phyloP scores from a whole-genome alignment of 2,797 vertebrate species.

The Tapera naevia region DNA sequence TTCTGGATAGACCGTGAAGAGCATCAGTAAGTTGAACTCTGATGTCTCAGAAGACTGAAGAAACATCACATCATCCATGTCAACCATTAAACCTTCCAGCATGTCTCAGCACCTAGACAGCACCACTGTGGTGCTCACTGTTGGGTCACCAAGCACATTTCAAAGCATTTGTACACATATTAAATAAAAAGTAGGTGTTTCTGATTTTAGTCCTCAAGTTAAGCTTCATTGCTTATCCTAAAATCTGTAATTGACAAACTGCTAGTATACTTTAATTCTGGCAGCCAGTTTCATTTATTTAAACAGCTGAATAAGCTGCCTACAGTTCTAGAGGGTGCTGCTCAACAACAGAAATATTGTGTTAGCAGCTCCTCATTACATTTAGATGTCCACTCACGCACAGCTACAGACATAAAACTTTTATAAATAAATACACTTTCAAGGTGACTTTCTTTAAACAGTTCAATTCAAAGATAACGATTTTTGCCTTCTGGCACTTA shows the following conservation, averaged over 20 bases:
- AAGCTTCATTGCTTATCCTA: neutral
- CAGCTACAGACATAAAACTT: neutral
- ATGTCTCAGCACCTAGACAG: neutral
- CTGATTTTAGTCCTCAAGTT: neutral
- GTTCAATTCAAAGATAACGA: neutral
- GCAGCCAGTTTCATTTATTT: neutral
- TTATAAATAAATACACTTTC: conserved; percentile 17
- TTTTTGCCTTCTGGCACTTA: conserved; percentile 4
- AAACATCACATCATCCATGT: neutral
- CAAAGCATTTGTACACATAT: neutral
- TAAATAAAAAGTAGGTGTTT: neutral
- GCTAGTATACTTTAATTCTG: neutral
- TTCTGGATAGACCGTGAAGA: neutral
- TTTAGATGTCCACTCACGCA: neutral
- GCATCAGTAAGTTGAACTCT: neutral
- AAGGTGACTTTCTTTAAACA: conserved; percentile 28
- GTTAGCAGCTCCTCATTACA: neutral
- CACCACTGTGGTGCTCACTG: neutral
- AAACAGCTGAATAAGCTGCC: neutral
- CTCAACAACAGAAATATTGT: neutral
- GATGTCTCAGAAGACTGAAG: neutral
- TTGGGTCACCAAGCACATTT: neutral
- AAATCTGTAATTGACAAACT: neutral
- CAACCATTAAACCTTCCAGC: neutral
- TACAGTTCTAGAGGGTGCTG: neutral